Evolutionary conservation across 2,888 invertebrate species (phyloP), one percentile per base, ranked within the genome.

Genomic region (Conistra vaccinii): DNA sequence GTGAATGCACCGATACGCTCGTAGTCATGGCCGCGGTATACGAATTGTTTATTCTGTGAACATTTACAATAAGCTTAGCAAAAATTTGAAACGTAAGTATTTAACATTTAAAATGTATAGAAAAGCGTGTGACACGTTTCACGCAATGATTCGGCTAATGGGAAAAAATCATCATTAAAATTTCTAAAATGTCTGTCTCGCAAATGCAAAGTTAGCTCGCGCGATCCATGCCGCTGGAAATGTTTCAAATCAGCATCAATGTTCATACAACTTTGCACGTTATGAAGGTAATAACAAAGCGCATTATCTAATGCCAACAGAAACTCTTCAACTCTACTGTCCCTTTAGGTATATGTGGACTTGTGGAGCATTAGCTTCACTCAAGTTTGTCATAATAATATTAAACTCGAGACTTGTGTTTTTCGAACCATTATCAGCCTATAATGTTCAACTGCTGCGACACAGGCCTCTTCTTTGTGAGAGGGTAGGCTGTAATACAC

Each of bases 1-100:
- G 99, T 99, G 92, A 99, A 99, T 76, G 99, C 99, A 76, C 98
- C 98, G 87, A 99, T 98, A 83, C 99, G 97, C 95, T 99, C 99
- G 94, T 99, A 99, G 92, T 99, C 99, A 89, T 98, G 97, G 0
- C 99, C 99, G 84, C 99, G 98, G 94, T 99, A 99, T 7, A 99
- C 98, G 93, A 99, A 99, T 90, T 98, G 98, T 91, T 99, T 99
- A 91, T 99, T 99, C 99, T 99, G 92, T 23, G 0, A 55, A 48
- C 2, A 68, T 57, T 17, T 29, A 3, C 14, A 29, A 29, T 4
- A 0, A 1, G 5, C 26, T 35, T 20, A 53, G 20, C 1, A 12
- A 23, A 35, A 66, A 9, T 48, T 23, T 20, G 2, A 20, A 48
- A 48, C 48, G 2, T 20, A 48, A 48, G 20, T 17, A 7, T 20